Percentiles rank a stretch among this genome's conserved stretches.
phyloP scores from a whole-genome alignment of 2,113 vertebrate species.

The Cyprinodon tularosa region DNA sequence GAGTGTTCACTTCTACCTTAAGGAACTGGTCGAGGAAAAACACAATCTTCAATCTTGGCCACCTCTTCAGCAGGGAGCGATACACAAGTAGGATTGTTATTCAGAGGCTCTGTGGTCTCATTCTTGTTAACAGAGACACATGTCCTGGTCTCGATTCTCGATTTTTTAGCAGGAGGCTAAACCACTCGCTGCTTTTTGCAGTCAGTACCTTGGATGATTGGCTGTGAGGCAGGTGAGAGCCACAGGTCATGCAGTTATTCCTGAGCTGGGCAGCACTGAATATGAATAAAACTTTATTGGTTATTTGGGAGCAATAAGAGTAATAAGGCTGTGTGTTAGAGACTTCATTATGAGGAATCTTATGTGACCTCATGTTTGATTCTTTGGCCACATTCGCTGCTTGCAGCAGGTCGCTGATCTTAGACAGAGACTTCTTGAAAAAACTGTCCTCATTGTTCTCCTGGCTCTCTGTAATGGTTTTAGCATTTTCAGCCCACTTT shows the following conservation, averaged over 20 bases:
- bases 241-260: conserved; percentile 76
- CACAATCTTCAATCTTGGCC: conserved; percentile 87
- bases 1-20: conserved; percentile 79
- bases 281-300: conserved; percentile 68
- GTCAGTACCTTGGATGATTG: conserved; percentile 86
- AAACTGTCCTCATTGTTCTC: conserved; percentile 90
- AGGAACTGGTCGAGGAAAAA: conserved; percentile 87
- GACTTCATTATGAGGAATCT: conserved; percentile 71
- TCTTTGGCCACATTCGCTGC: conserved; percentile 88
- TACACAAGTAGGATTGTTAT: conserved; percentile 78
- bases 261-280: conserved; percentile 71
- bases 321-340: conserved; percentile 49
- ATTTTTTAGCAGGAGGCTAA: conserved; percentile 82
- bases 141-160: conserved; percentile 73
- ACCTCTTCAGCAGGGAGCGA: conserved; percentile 80
- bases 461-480: conserved; percentile 71
- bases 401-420: conserved; percentile 92
- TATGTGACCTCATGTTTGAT: conserved; percentile 63
- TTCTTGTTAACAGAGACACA: conserved; percentile 83
- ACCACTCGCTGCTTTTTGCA: conserved; percentile 90
- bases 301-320: conserved; percentile 74
- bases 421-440: conserved; percentile 95
- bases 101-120: conserved; percentile 80
- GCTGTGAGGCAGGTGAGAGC: conserved; percentile 81
- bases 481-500: conserved; percentile 69